A percentile compares a stretch with the other conserved stretches of the same genome.
Conservation (phyloP, 2,888 invertebrate genomes). For the Heliconius ismenius region DNA sequence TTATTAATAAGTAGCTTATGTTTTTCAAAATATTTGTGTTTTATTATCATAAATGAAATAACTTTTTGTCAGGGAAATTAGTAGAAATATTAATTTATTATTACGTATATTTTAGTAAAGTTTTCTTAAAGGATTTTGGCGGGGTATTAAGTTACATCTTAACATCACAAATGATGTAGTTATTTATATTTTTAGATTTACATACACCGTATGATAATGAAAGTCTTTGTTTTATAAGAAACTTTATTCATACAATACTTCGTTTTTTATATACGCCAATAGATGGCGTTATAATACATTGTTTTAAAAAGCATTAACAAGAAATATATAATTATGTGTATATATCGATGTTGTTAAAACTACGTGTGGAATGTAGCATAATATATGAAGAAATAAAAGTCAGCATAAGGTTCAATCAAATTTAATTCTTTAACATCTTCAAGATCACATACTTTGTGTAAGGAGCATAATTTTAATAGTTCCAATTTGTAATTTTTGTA, state of each 20-base stretch:
- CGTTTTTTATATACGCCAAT: slow-evolving; percentile 32
- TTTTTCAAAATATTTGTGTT: background rate
- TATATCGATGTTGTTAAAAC: background rate
- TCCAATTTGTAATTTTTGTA: slow-evolving; percentile 76
- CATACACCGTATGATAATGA: background rate
- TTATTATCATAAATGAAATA: background rate
- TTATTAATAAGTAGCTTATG: background rate
- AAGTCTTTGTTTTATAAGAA: slow-evolving; percentile 4
- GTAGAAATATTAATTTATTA: background rate
- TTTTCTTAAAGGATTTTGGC: background rate
- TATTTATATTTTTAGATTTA: background rate
- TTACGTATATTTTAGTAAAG: background rate
- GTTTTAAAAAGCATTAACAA: background rate
- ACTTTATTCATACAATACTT: slow-evolving; percentile 9
- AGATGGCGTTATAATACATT: slow-evolving; percentile 53
- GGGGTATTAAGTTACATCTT: background rate
- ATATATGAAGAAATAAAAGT: slow-evolving; percentile 33
- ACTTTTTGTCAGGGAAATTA: no score
- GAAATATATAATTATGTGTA: background rate
- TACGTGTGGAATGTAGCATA: background rate
- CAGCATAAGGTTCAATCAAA: slow-evolving; percentile 67
- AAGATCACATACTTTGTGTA: slow-evolving; percentile 76
- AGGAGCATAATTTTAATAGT: slow-evolving; percentile 69
- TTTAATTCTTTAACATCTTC: slow-evolving; percentile 78
- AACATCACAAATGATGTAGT: background rate